Conservation (phyloP, 2,888 invertebrate species). For the Phoronis australis region DNA sequence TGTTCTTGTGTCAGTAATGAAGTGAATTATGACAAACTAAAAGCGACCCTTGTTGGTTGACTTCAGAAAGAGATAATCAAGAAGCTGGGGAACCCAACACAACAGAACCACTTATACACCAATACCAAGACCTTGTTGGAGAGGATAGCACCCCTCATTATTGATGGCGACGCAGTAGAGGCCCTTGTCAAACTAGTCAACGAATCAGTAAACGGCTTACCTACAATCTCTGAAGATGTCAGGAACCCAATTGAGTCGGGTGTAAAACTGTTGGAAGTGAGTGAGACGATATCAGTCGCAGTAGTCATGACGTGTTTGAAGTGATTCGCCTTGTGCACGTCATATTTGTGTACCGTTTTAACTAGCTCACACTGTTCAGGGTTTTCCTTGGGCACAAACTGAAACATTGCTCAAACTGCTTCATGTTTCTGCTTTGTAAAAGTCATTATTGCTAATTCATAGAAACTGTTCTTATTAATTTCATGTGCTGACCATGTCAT, state of each 20-base stretch:
- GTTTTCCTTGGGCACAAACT: too few species aligned
- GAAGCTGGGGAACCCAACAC: constrained; percentile 80
- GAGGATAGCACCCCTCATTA: constrained; percentile 91
- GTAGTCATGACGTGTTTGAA: too few species aligned
- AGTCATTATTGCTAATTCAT: too few species aligned
- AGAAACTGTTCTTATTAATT: constrained; percentile 9
- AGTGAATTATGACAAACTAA: constrained; percentile 4
- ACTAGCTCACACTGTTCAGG: too few species aligned
- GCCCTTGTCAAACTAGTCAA: constrained; percentile 57
- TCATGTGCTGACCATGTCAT: too few species aligned
- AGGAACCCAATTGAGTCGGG: constrained; percentile 76
- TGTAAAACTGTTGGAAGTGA: constrained; percentile 74
- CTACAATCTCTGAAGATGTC: constrained; percentile 31
- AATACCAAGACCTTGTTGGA: constrained; percentile 93
- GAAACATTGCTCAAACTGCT: too few species aligned
- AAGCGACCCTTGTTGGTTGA: too few species aligned
- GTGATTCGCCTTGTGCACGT: too few species aligned
- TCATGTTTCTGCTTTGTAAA: too few species aligned
- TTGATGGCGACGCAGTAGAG: constrained; percentile 81
- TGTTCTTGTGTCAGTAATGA: neutral
- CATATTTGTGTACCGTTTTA: too few species aligned
- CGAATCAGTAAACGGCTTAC: constrained; percentile 50
- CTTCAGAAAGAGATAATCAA: constrained; percentile 73
- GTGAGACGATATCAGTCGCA: too few species aligned
- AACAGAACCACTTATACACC: constrained; percentile 92